phyloP scores from a whole-genome alignment of 2,797 vertebrate genomes.

The Characodon lateralis region DNA sequence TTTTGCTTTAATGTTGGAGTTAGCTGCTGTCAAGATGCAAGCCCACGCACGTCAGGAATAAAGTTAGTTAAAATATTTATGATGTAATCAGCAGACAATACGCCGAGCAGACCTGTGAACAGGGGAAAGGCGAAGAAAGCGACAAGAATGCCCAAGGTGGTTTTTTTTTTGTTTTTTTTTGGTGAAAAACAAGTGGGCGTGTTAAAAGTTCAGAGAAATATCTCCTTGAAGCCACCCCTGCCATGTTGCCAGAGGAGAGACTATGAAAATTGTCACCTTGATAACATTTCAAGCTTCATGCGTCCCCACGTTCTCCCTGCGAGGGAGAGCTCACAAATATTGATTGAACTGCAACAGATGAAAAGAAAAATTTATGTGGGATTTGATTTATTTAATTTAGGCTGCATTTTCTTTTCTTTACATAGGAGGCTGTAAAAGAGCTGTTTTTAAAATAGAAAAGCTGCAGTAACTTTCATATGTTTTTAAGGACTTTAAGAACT shows the following conservation, averaged over 20 bases:
- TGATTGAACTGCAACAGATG: conserved; percentile 48
- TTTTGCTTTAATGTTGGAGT: conserved; percentile 40
- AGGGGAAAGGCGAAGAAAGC: conserved; percentile 38
- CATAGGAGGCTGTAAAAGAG: conserved; percentile 12
- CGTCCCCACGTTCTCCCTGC: conserved; percentile 53
- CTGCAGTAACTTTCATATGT: neutral
- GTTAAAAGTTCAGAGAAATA: conserved; percentile 64
- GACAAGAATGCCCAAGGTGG: conserved; percentile 54
- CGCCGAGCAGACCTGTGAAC: conserved; percentile 33
- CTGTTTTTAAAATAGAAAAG: conserved; percentile 27
- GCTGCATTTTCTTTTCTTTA: conserved; percentile 12
- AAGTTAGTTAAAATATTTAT: conserved; percentile 68
- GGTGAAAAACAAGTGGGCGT: conserved; percentile 62
- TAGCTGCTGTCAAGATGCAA: conserved; percentile 16
- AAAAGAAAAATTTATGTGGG: conserved; percentile 59
- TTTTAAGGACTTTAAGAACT: conserved; percentile 3
- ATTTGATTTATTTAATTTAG: conserved; percentile 39
- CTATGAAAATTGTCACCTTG: conserved; percentile 50
- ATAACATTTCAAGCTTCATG: conserved; percentile 65
- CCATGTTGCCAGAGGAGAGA: conserved; percentile 49
- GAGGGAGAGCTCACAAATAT: conserved; percentile 56
- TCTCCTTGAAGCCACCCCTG: conserved; percentile 53
- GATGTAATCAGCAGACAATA: conserved; percentile 69
- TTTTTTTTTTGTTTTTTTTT: conserved; percentile 19
- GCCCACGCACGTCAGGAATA: conserved; percentile 57